These are phyloP conservation scores for Leucozona laternaria DNA, from an alignment of 2,888 invertebrate species.

Conservation along the genomic window DNA sequence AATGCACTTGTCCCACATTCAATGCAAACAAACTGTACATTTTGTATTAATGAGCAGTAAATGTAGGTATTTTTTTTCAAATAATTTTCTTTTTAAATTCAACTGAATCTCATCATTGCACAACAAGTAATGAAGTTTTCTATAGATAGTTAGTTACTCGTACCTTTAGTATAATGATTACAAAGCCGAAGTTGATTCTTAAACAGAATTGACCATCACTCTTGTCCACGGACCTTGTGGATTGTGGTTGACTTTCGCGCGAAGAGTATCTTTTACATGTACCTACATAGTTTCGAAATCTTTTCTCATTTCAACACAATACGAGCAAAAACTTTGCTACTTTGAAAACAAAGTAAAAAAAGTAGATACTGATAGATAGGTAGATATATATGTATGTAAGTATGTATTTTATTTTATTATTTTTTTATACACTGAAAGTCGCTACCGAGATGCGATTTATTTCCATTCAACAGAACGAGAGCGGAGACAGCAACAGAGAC, in stretches of 20 bases:
- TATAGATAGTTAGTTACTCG: background rate
- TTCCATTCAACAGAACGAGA: slow-evolving; percentile 46
- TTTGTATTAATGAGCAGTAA: background rate
- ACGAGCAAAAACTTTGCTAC: slow-evolving; percentile 33
- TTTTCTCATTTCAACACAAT: slow-evolving; percentile 61
- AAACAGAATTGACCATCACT: slow-evolving; percentile 12
- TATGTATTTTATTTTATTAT: background rate
- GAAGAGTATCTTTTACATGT: slow-evolving; percentile 40
- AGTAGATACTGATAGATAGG: slow-evolving; percentile 29
- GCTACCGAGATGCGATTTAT: slow-evolving; percentile 20
- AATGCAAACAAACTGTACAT: slow-evolving; percentile 6
- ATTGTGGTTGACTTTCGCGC: slow-evolving; percentile 55
- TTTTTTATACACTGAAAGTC: slow-evolving; percentile 33
- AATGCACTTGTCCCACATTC: slow-evolving; percentile 45
- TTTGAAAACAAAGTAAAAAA: slow-evolving; percentile 55
- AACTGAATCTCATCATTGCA: slow-evolving; percentile 32
- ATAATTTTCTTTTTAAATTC: slow-evolving; percentile 8
- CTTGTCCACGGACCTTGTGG: slow-evolving; percentile 23
- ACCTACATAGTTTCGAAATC: slow-evolving; percentile 50
- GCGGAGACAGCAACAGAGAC: slow-evolving; percentile 32
- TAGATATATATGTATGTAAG: too few relatives aligned
- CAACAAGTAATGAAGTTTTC: slow-evolving; percentile 43
- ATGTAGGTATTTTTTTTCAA: background rate
- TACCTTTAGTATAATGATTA: slow-evolving; percentile 1
- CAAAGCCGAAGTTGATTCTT: slow-evolving; percentile 25